Evolutionary conservation across 2,113 vertebrate species (phyloP), one percentile per base, ranked within the genome.

Genomic region (Riparia riparia): DNA sequence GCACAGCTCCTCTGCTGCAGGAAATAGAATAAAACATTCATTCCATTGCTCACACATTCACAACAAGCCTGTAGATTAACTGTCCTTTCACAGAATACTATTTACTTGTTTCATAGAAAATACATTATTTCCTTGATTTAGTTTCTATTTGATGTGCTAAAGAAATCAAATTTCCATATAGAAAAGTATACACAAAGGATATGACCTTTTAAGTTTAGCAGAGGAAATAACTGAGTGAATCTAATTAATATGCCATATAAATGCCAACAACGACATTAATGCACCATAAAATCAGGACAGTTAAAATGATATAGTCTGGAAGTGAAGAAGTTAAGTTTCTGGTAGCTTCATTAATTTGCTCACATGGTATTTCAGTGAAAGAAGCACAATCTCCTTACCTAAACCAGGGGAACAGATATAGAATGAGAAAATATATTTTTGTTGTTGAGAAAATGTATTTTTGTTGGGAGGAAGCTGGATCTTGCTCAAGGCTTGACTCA

Each of bases 191-290:
- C 85, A 92, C 76, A 71, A 72, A 94, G 88, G 95, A 96, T 92
- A 89, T 96, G 96, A 96, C 93, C 96, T 97, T 96, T 97, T 95
- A 96, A 94, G 85, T 95, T 96, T 89, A 96, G 88, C 82, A 89
- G 90, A 78, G 90, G 92, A 94, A 97, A 74, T 90, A 97, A 94
- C 95, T 49, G 89, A 90, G 69, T 74, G 88, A 37, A 20, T 93
- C 69, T 94, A 93, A 96, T 97, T 97, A 96, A 96, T 94, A 92
- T 69, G 82, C 80, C 65, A 49, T 90, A 96, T 96, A 96, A 95
- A 96, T 94, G 96, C 92, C 92, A 95, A 45, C 86, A 90, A 78
- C 92, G 95, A 84, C 82, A 84, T 96, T 96, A 96, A 95, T 90
- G 80, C 69, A 34, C 90, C 95, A 86, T 96, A 95, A 96, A 96